These are phyloP conservation scores for Stegostoma tigrinum DNA, from an alignment of 2,113 vertebrate species.

Conservation along the genomic window DNA sequence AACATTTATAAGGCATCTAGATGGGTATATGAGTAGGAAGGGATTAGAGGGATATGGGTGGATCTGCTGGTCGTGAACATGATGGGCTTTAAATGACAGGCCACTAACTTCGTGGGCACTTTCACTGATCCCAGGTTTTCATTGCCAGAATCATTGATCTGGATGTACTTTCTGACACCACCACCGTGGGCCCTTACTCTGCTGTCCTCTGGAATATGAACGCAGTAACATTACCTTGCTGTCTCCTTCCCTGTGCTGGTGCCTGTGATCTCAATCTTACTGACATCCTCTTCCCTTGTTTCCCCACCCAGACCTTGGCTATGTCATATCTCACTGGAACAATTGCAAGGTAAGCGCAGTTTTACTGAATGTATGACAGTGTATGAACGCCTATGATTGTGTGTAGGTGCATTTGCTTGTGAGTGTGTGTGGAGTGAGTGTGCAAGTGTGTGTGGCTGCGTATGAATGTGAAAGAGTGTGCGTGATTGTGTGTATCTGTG, in stretches of 20 bases:
- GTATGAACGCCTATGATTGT: neutral
- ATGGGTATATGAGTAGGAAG: no score
- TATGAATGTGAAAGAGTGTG: no score
- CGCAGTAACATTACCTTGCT: neutral
- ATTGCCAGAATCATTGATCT: no score
- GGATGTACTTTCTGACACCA: neutral
- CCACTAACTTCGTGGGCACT: no score
- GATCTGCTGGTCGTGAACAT: no score
- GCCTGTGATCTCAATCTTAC: neutral
- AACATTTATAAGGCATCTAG: no score
- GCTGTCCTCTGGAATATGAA: neutral
- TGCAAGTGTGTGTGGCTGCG: no score
- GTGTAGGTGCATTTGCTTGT: neutral
- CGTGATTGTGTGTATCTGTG: neutral
- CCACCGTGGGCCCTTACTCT: neutral
- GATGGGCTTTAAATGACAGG: no score
- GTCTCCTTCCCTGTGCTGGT: neutral
- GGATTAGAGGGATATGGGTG: no score
- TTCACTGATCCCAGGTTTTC: no score
- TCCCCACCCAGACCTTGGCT: slow-evolving; percentile 69
- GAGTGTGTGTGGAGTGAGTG: no score
- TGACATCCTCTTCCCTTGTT: neutral
- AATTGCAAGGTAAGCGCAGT: slow-evolving; percentile 70
- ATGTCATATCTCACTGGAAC: slow-evolving; percentile 82
- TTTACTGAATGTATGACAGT: neutral